Evolutionary conservation across 2,113 vertebrate genomes (phyloP).

Genomic region (rat (Rattus norvegicus)): GRCr8 NC_086026.1:105822001-105822500

Average conservation of each 20-base stretch:
- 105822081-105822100: background rate
- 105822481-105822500: background rate
- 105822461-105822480: background rate
- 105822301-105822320: background rate
- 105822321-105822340: background rate
- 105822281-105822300: constrained; percentile 42
- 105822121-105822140: constrained; percentile 3
- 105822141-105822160: background rate
- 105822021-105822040: background rate
- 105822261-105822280: background rate
- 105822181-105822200: background rate
- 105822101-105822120: background rate
- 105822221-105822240: background rate
- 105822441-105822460: background rate
- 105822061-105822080: background rate
- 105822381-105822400: background rate
- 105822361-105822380: background rate
- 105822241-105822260: background rate
- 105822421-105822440: background rate
- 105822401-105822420: background rate
- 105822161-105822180: background rate
- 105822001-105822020: background rate
- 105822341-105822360: background rate
- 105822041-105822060: background rate
- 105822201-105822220: background rate